A percentile compares a stretch with the other conserved stretches of the same genome.
Evolutionary conservation across 2,888 invertebrate species (phyloP).

Genomic region (Ametastegia equiseti): DNA sequence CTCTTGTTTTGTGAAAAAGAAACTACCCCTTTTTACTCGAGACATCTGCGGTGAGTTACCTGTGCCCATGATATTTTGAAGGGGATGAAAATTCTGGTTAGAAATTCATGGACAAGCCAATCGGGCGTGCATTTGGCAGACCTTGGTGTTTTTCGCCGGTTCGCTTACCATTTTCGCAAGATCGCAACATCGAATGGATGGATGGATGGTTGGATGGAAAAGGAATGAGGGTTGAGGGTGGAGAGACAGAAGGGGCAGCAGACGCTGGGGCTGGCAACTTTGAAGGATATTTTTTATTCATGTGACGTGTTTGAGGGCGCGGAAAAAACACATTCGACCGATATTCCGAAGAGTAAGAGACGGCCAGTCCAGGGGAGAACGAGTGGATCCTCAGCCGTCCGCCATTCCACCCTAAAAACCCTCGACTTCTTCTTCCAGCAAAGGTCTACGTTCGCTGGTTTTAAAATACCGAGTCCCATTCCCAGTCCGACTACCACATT

Average conservation of each 20-base stretch:
- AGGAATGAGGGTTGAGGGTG: neutral
- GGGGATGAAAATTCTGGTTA: neutral
- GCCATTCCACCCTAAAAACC: slow-evolving; percentile 22
- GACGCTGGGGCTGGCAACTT: slow-evolving; percentile 70
- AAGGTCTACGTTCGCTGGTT: slow-evolving; percentile 49
- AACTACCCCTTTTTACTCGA: neutral
- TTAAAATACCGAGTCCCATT: slow-evolving; percentile 49
- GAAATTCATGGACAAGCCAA: slow-evolving; percentile 1
- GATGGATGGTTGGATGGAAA: slow-evolving; percentile 2
- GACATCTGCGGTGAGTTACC: neutral
- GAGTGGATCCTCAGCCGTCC: slow-evolving; percentile 37
- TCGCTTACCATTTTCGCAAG: slow-evolving; percentile 29
- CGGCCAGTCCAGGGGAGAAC: slow-evolving; percentile 29
- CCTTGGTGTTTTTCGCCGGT: slow-evolving; percentile 10
- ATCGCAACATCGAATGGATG: neutral
- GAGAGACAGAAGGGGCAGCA: slow-evolving; percentile 43
- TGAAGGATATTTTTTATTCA: slow-evolving; percentile 75
- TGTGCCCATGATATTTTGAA: neutral
- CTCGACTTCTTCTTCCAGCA: slow-evolving; percentile 33
- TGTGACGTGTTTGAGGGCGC: slow-evolving; percentile 74
- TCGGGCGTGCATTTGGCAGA: slow-evolving; percentile 25
- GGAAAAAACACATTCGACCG: slow-evolving; percentile 73
- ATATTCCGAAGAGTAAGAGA: slow-evolving; percentile 54
- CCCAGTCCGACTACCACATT: slow-evolving; percentile 28
- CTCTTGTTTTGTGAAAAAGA: neutral